phyloP scores from a whole-genome alignment of 2,113 vertebrate genomes.

The Nansenia antarctica region DNA sequence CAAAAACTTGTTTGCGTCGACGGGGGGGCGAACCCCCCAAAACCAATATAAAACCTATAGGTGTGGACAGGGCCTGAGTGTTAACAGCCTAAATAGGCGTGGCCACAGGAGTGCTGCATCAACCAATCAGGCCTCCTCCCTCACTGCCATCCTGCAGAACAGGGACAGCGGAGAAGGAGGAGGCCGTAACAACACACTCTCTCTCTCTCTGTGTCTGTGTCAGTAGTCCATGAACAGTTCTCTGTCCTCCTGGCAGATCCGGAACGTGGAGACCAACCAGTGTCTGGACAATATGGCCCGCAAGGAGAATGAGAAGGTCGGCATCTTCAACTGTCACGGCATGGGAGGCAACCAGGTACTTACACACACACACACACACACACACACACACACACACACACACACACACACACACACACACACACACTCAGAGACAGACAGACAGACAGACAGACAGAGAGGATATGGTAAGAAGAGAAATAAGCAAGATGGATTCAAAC shows the following conservation, averaged over 20 bases:
- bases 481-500: neutral
- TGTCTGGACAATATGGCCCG: slow-evolving; percentile 99
- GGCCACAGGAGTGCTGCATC: too few relatives aligned
- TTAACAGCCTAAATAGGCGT: too few relatives aligned
- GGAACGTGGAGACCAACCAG: slow-evolving; percentile 98
- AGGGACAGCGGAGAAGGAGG: too few relatives aligned
- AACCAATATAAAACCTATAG: too few relatives aligned
- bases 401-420: too few relatives aligned
- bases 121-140: too few relatives aligned
- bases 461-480: neutral
- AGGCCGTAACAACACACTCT: too few relatives aligned
- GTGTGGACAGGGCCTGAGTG: too few relatives aligned
- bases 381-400: too few relatives aligned
- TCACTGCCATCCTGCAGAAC: too few relatives aligned
- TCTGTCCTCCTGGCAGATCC: slow-evolving; percentile 77
- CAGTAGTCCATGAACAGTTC: neutral
- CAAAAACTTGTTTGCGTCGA: too few relatives aligned
- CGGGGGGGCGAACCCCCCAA: too few relatives aligned
- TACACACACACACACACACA: neutral
- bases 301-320: slow-evolving; percentile 98
- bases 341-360: slow-evolving; percentile 99
- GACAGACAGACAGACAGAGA: neutral
- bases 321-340: slow-evolving; percentile 99
- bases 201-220: neutral
- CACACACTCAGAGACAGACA: neutral